These are phyloP conservation scores for Oeneis ivallda DNA, from an alignment of 2,888 invertebrate species.

Conservation along the genomic window DNA sequence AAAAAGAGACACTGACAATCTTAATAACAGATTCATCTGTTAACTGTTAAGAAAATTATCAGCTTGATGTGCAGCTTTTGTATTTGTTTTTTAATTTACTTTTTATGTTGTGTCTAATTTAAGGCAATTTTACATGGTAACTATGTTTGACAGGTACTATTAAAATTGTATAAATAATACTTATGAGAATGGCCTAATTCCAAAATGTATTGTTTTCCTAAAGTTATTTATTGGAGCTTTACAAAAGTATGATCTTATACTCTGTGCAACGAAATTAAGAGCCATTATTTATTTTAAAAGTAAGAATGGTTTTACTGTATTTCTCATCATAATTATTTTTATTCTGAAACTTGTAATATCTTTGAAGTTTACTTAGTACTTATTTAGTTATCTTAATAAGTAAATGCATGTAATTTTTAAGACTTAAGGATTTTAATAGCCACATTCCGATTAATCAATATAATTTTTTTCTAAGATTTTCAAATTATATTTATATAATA, in stretches of 20 bases:
- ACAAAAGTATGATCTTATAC: conserved; percentile 50
- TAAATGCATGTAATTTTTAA: not conserved
- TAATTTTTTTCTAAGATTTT: conserved; percentile 39
- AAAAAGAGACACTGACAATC: conserved; percentile 66
- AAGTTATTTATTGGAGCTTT: conserved; percentile 43
- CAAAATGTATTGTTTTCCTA: conserved; percentile 40
- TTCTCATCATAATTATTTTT: no score
- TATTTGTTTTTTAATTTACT: conserved; percentile 43
- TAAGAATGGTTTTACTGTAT: not conserved
- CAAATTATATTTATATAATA: conserved; percentile 46
- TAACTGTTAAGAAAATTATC: conserved; percentile 55
- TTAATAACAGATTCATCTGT: conserved; percentile 53
- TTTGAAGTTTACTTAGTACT: not conserved
- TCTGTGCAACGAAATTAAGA: conserved; percentile 58
- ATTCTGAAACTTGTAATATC: not conserved
- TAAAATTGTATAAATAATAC: conserved; percentile 6
- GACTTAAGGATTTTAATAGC: conserved; percentile 11
- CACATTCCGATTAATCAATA: conserved; percentile 23
- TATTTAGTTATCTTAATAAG: conserved; percentile 3
- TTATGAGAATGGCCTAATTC: conserved; percentile 37
- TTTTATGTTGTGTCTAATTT: conserved; percentile 42
- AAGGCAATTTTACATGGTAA: conserved; percentile 9
- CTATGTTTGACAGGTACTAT: conserved; percentile 9
- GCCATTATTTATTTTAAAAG: conserved; percentile 50
- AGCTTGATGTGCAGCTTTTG: conserved; percentile 51